These are phyloP conservation scores for Tillus elongatus DNA, from an alignment of 2,888 invertebrate genomes.

Conservation along the genomic window DNA sequence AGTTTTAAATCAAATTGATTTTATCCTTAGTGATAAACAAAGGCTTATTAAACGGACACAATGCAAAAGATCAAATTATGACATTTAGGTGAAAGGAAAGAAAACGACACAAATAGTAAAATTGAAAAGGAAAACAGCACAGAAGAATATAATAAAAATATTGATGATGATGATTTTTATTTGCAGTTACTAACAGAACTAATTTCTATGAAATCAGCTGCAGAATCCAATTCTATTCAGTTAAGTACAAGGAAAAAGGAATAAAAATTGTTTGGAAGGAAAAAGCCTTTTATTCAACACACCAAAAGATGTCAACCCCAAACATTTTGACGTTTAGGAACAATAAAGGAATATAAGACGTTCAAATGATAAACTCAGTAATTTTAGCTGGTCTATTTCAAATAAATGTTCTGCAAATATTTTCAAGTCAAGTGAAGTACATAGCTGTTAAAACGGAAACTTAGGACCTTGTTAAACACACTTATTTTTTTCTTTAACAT, in stretches of 20 bases:
- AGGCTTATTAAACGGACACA: conserved; percentile 73
- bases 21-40: conserved; percentile 66
- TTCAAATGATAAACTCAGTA: too few species aligned
- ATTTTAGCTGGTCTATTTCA: too few species aligned
- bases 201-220: conserved; percentile 82
- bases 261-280: too few species aligned
- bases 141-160: conserved; percentile 65
- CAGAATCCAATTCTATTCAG: conserved; percentile 74
- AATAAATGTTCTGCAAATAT: too few species aligned
- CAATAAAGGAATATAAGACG: too few species aligned
- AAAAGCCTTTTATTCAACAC: too few species aligned
- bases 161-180: conserved; percentile 97
- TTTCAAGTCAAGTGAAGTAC: too few species aligned
- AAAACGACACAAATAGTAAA: conserved; percentile 9
- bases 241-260: conserved; percentile 78
- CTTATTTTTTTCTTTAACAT: too few species aligned
- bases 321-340: too few species aligned
- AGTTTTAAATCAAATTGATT: conserved; percentile 74
- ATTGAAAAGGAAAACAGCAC: conserved; percentile 18
- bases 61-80: conserved; percentile 64
- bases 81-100: conserved; percentile 51
- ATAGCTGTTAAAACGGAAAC: too few species aligned
- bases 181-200: conserved; percentile 85
- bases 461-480: too few species aligned
- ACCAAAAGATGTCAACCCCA: too few species aligned